These are phyloP conservation scores for Nomada goodeniana DNA, from an alignment of 2,888 invertebrate genomes.

Conservation along the genomic window DNA sequence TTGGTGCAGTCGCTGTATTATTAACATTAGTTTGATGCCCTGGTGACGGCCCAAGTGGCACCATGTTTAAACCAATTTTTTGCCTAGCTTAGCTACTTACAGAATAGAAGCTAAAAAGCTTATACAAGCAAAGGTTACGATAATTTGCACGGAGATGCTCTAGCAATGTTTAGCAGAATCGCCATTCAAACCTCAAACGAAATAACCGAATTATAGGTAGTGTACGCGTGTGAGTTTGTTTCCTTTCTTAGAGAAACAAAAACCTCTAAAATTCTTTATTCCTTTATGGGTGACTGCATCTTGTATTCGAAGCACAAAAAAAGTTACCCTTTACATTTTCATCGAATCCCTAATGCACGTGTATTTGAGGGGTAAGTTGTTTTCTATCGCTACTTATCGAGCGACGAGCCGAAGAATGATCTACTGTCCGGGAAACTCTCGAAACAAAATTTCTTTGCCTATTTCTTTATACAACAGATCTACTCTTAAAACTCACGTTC, in stretches of 20 bases:
- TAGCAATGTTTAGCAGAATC: slow-evolving; percentile 5
- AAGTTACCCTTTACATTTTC: slow-evolving; percentile 23
- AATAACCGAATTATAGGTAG: neutral
- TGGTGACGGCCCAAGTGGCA: slow-evolving; percentile 89
- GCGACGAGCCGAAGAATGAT: slow-evolving; percentile 11
- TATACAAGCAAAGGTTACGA: neutral
- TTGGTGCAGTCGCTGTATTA: slow-evolving; percentile 82
- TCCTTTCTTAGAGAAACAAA: slow-evolving; percentile 7
- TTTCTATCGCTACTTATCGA: slow-evolving; percentile 18
- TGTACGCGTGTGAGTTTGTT: neutral
- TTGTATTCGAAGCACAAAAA: slow-evolving; percentile 3
- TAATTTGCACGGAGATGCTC: neutral
- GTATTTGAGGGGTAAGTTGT: slow-evolving; percentile 11
- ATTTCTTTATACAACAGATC: neutral
- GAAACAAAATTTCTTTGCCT: neutral
- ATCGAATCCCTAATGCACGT: slow-evolving; percentile 15
- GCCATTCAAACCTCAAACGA: slow-evolving; percentile 11
- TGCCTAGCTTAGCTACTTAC: too few relatives aligned
- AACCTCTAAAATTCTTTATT: slow-evolving; percentile 14
- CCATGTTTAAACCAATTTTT: slow-evolving; percentile 84
- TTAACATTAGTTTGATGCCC: slow-evolving; percentile 84
- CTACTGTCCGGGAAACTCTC: neutral
- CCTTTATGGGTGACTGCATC: neutral
- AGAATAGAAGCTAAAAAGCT: neutral
- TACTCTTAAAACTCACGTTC: neutral